Evolutionary conservation across 2,113 vertebrate genomes (phyloP), one percentile per base, ranked within the genome.

Genomic region (Trochalopteron elliotii): DNA sequence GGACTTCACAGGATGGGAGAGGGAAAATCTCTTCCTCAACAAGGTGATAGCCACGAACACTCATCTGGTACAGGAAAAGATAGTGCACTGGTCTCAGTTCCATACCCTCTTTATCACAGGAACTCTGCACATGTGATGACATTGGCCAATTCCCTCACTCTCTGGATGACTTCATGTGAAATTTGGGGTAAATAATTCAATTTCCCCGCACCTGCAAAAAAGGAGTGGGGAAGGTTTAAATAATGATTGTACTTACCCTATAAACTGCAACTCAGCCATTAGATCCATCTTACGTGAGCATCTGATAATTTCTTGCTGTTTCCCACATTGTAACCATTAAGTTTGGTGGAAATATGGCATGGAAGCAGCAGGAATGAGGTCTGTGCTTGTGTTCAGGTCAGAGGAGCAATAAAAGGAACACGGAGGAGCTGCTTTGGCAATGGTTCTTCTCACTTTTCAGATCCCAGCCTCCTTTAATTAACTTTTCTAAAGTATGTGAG

Each of bases 401-500:
- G 63, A 81, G 47, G 31, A 92, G 83, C 64, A 89, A 71, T 59
- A 52, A 93, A 94, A 53, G 85, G 57, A 94, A 40, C 81, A 72
- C 57, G n/a, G 57, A 90, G 59, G 74, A 69, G 80, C 87, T 64
- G 65, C 12, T 79, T 87, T 93, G 92, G 93, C 95, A 91, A 4
- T 1, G 44, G 56, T 9, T 6, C 74, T 85, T 94, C 78, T 94
- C 94, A 85, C 87, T 95, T 93, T 55, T 30, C 87, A 76, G 45
- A 72, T 65, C 57, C 44, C 89, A 95, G 45, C 50, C 87, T 94
- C 81, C 67, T 89, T 61, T 89, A 68, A 91, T 95, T 79, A 83
- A 96, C 53, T 94, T 61, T 12, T 28, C 47, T 23, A 21, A 79
- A 72, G 69, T 31, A 63, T 2, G 57, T 10, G 12, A 75, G 79